Percentiles rank a stretch among this genome's conserved stretches.
Conservation (phyloP, 2,888 invertebrate species). For the Brenthis ino region DNA sequence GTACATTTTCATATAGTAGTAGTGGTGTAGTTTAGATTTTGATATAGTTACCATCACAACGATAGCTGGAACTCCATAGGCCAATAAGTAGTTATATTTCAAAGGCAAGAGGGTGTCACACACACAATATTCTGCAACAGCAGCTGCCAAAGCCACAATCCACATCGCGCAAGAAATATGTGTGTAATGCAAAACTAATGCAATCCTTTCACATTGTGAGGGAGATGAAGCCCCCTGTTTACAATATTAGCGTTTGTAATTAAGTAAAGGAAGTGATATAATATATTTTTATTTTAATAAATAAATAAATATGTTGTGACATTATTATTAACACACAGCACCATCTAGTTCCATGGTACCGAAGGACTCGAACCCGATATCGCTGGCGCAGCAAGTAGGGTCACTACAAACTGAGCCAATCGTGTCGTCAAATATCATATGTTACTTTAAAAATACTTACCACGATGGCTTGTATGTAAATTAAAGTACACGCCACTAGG, state of each 20-base stretch:
- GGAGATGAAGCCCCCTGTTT: constrained; percentile 83
- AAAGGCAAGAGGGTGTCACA: constrained; percentile 82
- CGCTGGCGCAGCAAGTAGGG: no score
- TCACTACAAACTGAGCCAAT: no score
- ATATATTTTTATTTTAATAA: no score
- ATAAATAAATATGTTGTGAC: no score
- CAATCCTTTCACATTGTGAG: constrained; percentile 85
- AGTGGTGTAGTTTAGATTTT: no score
- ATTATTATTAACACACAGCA: no score
- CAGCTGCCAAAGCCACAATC: constrained; percentile 84
- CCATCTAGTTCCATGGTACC: no score
- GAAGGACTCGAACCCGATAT: no score
- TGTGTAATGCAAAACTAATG: constrained; percentile 86
- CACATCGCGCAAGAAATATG: constrained; percentile 87
- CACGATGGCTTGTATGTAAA: constrained; percentile 85
- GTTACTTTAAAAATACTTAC: constrained; percentile 62
- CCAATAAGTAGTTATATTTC: constrained; percentile 83
- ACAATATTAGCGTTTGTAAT: neutral
- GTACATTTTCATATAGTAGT: no score
- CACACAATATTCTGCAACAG: constrained; percentile 80
- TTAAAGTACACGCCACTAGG: constrained; percentile 82
- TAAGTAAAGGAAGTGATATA: neutral
- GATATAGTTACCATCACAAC: constrained; percentile 84
- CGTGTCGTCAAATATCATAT: no score
- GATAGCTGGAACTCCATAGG: constrained; percentile 84